These are phyloP conservation scores for Syrista parreyssii DNA, from an alignment of 2,888 invertebrate species.

Conservation along the genomic window DNA sequence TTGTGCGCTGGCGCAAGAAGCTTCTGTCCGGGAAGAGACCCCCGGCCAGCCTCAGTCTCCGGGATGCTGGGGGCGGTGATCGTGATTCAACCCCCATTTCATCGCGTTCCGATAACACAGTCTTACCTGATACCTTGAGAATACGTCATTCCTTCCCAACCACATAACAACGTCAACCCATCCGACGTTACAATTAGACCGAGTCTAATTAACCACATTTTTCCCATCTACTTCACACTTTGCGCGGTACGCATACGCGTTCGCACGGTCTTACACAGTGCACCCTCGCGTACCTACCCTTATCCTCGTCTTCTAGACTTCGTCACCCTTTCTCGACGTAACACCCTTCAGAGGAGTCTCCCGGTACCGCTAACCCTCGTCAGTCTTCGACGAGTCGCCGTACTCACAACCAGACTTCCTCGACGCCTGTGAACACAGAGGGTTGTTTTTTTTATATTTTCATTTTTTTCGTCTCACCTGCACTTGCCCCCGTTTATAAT, in stretches of 20 bases:
- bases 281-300: neutral
- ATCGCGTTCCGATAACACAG: conserved; percentile 50
- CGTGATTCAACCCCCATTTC: conserved; percentile 62
- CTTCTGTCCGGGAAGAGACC: conserved; percentile 62
- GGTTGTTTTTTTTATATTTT: neutral
- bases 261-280: neutral
- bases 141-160: neutral
- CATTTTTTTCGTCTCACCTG: neutral
- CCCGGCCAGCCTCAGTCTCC: conserved; percentile 65
- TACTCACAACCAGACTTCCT: neutral
- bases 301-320: neutral
- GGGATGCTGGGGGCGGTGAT: conserved; percentile 65
- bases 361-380: neutral
- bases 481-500: neutral
- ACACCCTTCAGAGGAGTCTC: neutral
- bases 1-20: conserved; percentile 64
- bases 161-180: neutral
- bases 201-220: neutral
- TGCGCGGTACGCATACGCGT: neutral
- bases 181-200: neutral
- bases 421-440: neutral
- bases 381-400: neutral
- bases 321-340: neutral
- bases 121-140: neutral
- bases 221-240: neutral